Conservation (phyloP, 2,888 invertebrate genomes). For the Aelia acuminata region DNA sequence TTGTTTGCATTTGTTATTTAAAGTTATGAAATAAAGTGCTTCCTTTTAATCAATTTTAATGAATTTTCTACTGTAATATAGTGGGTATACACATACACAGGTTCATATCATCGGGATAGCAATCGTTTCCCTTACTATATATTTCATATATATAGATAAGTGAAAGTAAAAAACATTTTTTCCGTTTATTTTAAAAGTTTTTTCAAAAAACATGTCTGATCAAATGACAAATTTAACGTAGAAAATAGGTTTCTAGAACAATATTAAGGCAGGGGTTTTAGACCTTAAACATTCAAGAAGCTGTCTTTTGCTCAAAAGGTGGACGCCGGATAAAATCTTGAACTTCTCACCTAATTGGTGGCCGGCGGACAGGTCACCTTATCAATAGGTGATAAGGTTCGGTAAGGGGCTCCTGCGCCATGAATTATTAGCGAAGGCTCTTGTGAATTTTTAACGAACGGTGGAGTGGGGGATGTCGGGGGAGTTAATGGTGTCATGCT, state of each 20-base stretch:
- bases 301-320: constrained; percentile 12
- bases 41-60: too few species aligned
- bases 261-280: background rate
- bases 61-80: too few species aligned
- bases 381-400: constrained; percentile 57
- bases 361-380: constrained; percentile 23
- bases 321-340: constrained; percentile 7
- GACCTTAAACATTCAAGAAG: constrained; percentile 22
- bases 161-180: too few species aligned
- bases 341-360: constrained; percentile 37
- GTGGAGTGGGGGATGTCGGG: background rate
- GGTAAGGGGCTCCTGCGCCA: constrained; percentile 3
- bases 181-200: background rate
- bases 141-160: too few species aligned
- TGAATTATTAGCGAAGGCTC: background rate
- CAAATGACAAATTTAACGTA: background rate
- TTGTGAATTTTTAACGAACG: constrained; percentile 13
- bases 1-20: too few species aligned
- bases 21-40: too few species aligned
- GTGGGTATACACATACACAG: too few species aligned
- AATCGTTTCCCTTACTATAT: too few species aligned
- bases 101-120: too few species aligned
- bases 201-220: background rate
- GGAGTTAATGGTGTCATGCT: constrained; percentile 12
- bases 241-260: background rate